Percentiles rank a stretch among this genome's conserved stretches.
phyloP scores from a whole-genome alignment of 2,113 vertebrate species.

The Sialia sialis region DNA sequence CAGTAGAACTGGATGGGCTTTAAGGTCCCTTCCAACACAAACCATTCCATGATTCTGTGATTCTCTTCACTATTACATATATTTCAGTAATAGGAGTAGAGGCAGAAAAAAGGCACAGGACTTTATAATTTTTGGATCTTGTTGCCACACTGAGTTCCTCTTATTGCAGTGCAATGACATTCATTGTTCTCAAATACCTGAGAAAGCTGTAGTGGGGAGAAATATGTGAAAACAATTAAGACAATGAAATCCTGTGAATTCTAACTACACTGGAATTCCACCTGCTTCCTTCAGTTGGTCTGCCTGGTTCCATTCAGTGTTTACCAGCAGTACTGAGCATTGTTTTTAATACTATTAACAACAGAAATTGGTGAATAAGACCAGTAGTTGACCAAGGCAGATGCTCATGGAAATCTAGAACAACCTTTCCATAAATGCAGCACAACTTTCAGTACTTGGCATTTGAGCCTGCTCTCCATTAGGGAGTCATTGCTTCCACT shows the following conservation, averaged over 20 bases:
- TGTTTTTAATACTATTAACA: background rate
- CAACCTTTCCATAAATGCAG: background rate
- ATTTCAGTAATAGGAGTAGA: background rate
- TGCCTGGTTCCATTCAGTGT: background rate
- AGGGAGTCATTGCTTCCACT: background rate
- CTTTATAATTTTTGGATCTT: background rate
- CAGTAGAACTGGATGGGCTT: background rate
- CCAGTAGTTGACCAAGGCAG: rapidly evolving
- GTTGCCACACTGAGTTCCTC: background rate
- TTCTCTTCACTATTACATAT: background rate
- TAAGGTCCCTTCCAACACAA: background rate
- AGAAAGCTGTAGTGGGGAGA: background rate
- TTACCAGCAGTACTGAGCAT: background rate
- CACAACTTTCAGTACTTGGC: background rate
- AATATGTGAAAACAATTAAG: background rate
- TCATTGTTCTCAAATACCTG: background rate
- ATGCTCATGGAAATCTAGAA: background rate
- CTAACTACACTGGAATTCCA: background rate
- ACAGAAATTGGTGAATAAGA: background rate
- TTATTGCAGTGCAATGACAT: background rate
- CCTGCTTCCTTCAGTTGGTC: background rate
- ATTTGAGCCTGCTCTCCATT: background rate
- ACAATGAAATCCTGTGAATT: background rate
- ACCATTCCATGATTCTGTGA: background rate
- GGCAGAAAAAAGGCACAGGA: background rate